Conservation (phyloP, 2,888 invertebrate genomes). For the Epinotia demarniana region DNA sequence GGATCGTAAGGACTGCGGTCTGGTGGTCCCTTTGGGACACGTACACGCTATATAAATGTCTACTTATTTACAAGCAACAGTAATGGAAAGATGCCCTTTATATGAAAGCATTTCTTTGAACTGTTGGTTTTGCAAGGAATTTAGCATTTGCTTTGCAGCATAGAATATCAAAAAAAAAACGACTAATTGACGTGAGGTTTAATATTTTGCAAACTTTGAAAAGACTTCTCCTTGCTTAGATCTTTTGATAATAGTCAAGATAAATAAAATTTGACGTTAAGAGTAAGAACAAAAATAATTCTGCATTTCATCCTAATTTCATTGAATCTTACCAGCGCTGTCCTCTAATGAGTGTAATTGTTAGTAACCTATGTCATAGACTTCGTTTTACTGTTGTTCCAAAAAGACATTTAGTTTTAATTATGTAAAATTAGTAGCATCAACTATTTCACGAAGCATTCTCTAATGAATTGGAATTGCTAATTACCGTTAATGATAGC, state of each 20-base stretch:
- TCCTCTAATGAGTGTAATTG: neutral
- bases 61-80: conserved; percentile 34
- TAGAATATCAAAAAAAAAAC: no score
- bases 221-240: neutral
- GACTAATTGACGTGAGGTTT: no score
- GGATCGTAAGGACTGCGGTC: conserved; percentile 40
- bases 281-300: neutral
- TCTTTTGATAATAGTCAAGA: neutral
- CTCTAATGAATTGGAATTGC: conserved; percentile 24
- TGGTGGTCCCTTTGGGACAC: conserved; percentile 34
- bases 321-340: neutral
- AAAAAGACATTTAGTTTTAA: neutral
- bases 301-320: neutral
- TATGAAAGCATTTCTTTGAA: neutral
- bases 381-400: neutral
- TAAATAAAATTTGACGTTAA: neutral
- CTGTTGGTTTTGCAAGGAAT: neutral
- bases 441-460: conserved; percentile 23
- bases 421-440: conserved; percentile 19
- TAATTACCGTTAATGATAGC: conserved; percentile 33
- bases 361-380: neutral
- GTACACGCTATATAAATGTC: conserved; percentile 24
- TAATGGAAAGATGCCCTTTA: conserved; percentile 10
- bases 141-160: neutral
- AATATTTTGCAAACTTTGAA: no score